Percentiles rank a stretch among this genome's conserved stretches.
Conservation (phyloP, 2,113 vertebrate genomes). For the Corythaeola cristata region DNA sequence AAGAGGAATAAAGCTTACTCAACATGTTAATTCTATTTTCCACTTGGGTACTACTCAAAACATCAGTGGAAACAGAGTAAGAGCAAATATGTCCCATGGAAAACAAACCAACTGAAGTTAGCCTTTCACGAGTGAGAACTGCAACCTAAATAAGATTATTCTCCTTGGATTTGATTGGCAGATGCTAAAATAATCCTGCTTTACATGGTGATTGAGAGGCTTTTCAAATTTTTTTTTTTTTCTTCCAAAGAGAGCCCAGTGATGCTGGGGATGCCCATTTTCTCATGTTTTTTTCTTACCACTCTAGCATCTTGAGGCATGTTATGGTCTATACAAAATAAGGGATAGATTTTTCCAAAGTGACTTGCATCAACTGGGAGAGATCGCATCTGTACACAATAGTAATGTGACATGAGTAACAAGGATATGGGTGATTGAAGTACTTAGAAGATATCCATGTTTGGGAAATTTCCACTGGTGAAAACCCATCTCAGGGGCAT, state of each 20-base stretch:
- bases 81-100: slow-evolving; percentile 16
- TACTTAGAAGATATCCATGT: not conserved
- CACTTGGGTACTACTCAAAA: slow-evolving; percentile 66
- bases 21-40: slow-evolving; percentile 67
- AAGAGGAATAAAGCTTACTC: slow-evolving; percentile 68
- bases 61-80: not conserved
- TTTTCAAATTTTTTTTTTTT: not conserved
- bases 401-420: not conserved
- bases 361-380: not conserved
- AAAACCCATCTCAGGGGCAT: not conserved
- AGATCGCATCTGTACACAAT: not conserved
- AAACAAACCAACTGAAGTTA: not conserved
- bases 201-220: not conserved
- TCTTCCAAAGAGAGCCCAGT: not conserved
- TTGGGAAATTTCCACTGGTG: not conserved
- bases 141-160: not conserved
- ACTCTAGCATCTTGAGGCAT: not conserved
- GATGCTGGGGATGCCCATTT: not conserved
- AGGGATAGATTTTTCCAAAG: not conserved
- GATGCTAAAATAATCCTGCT: not conserved
- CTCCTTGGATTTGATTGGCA: slow-evolving; percentile 1
- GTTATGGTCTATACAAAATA: not conserved
- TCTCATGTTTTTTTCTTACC: not conserved
- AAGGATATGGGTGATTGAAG: not conserved
- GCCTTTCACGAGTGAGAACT: not conserved